Percentiles rank a stretch among this genome's conserved stretches.
phyloP scores from a whole-genome alignment of 2,888 invertebrate genomes.

The Stomorhina lunata region DNA sequence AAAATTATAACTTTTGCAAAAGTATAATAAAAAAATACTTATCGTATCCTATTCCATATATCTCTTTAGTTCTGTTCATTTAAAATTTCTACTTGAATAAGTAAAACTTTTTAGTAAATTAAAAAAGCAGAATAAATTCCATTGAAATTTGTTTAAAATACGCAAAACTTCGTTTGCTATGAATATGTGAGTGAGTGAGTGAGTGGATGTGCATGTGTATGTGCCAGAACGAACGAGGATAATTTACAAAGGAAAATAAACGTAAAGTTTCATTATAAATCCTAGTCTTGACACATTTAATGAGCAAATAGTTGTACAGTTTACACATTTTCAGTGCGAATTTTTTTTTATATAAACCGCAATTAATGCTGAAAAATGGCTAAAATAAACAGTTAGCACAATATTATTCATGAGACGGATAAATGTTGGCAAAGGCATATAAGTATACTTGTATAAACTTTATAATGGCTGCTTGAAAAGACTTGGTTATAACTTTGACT shows the following conservation, averaged over 20 bases:
- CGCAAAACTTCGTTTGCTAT: no score
- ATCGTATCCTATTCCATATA: no score
- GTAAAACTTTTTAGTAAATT: no score
- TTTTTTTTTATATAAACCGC: background rate
- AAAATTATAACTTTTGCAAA: no score
- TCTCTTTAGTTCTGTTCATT: no score
- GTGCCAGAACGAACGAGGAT: background rate
- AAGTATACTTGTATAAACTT: background rate
- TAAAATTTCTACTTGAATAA: no score
- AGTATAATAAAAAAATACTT: no score
- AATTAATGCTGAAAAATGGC: background rate
- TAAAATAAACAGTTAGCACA: constrained; percentile 11
- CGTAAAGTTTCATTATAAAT: constrained; percentile 56
- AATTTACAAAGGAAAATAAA: background rate
- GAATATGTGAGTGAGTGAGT: no score
- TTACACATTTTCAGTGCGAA: background rate
- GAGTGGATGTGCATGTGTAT: background rate
- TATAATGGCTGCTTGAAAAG: background rate
- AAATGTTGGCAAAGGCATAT: background rate
- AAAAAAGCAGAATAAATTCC: no score
- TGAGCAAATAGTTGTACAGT: constrained; percentile 26
- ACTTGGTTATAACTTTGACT: no score
- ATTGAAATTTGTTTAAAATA: background rate
- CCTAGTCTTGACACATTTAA: constrained; percentile 52
- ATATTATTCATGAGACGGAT: constrained; percentile 17